Evolutionary conservation across 2,113 vertebrate genomes (phyloP).

Genomic region (Rhinolophus sinicus): DNA sequence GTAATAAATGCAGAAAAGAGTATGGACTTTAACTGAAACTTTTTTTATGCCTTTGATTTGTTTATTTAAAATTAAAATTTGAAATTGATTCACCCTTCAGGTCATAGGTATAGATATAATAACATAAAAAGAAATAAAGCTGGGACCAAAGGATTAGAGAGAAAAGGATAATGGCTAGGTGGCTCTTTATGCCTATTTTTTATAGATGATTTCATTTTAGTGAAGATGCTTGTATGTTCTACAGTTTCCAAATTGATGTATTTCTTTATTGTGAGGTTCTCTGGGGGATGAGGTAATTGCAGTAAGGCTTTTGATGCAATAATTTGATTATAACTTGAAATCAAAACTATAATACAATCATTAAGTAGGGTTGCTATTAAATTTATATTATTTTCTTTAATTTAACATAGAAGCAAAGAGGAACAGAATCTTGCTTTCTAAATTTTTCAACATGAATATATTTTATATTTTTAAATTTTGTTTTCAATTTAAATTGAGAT

Average conservation of each 20-base stretch:
- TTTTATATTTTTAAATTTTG: not conserved
- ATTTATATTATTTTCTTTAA: conserved; percentile 55
- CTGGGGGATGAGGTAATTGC: not conserved
- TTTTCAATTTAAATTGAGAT: not conserved
- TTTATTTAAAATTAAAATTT: not conserved
- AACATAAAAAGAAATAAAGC: not conserved
- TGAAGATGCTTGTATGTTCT: not conserved
- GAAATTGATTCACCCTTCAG: not conserved
- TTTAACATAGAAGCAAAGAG: conserved; percentile 27
- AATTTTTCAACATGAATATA: not conserved
- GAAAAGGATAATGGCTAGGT: not conserved
- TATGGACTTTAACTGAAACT: not conserved
- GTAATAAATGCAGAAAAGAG: not conserved
- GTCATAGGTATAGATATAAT: not conserved
- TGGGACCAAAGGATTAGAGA: not conserved
- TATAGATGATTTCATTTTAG: not conserved
- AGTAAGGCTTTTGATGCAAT: not conserved
- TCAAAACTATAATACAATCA: not conserved
- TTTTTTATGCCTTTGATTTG: not conserved
- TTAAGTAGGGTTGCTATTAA: conserved; percentile 54
- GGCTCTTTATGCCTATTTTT: not conserved
- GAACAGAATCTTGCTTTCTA: not conserved
- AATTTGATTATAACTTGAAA: conserved; percentile 59
- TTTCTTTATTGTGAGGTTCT: not conserved
- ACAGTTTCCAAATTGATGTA: not conserved